phyloP scores from a whole-genome alignment of 2,888 invertebrate genomes.

The Torymus tubicola region DNA sequence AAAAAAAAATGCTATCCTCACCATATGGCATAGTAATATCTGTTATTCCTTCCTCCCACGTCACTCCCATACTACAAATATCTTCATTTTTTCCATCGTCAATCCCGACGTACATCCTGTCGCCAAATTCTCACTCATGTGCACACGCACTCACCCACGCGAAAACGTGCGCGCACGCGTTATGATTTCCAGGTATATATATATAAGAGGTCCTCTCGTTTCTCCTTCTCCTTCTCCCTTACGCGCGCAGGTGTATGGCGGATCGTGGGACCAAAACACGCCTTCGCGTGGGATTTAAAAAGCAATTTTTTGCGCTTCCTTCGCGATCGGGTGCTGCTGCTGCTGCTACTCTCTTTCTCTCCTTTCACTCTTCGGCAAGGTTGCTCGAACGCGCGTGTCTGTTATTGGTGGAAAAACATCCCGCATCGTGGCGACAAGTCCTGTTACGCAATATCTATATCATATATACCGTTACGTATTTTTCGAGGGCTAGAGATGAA shows the following conservation, averaged over 20 bases:
- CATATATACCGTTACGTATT: slow-evolving; percentile 50
- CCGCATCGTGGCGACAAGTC: background rate
- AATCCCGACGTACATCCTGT: slow-evolving; percentile 9
- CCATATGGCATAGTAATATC: slow-evolving; percentile 38
- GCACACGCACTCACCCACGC: slow-evolving; percentile 20
- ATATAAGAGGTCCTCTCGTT: too few relatives aligned
- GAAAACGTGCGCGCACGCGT: background rate
- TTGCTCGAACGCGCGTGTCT: background rate
- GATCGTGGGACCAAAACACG: slow-evolving; percentile 20
- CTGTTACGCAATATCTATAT: slow-evolving; percentile 42
- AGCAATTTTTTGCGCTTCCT: slow-evolving; percentile 46
- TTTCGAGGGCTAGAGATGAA: slow-evolving; percentile 3
- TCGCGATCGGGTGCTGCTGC: background rate
- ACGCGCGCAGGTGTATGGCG: slow-evolving; percentile 33
- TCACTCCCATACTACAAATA: background rate
- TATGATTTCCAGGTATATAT: slow-evolving; percentile 36
- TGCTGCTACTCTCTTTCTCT: background rate
- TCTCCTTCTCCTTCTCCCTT: too few relatives aligned
- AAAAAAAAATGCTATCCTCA: background rate
- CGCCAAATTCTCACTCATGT: background rate
- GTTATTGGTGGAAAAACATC: too few relatives aligned
- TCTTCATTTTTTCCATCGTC: slow-evolving; percentile 11
- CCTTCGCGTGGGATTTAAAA: slow-evolving; percentile 1
- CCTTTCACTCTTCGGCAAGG: slow-evolving; percentile 22
- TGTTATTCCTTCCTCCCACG: background rate